These are phyloP conservation scores for Glyptemys insculpta DNA, from an alignment of 2,797 vertebrate genomes.

Conservation along the genomic window DNA sequence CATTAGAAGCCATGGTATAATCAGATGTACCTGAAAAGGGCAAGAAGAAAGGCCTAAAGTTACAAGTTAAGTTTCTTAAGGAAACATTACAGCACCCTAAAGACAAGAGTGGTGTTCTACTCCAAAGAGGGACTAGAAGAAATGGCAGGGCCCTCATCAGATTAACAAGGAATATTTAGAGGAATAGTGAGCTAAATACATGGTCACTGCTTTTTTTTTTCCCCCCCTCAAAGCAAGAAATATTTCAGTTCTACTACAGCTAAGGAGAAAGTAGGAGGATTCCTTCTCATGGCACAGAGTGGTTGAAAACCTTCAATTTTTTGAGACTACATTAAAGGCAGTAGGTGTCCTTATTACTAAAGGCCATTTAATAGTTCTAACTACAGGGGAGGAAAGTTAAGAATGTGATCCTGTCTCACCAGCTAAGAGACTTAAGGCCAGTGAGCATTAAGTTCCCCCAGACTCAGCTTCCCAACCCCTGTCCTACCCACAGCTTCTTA, in stretches of 20 bases:
- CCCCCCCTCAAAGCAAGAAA: too few species aligned
- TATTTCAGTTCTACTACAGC: too few species aligned
- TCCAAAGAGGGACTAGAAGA: neutral
- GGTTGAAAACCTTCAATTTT: neutral
- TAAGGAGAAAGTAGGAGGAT: neutral
- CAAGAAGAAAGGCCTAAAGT: neutral
- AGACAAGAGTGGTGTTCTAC: neutral
- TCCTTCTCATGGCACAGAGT: neutral
- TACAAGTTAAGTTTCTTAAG: neutral
- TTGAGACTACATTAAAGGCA: neutral
- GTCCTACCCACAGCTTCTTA: neutral
- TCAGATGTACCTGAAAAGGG: neutral
- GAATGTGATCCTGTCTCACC: neutral
- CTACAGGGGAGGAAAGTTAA: too few species aligned
- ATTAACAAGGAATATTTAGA: neutral
- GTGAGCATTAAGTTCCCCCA: neutral
- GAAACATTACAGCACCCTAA: too few species aligned
- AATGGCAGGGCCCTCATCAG: neutral
- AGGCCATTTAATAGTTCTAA: neutral
- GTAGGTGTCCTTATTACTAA: neutral
- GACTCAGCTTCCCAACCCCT: neutral
- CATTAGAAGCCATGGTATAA: fast-evolving
- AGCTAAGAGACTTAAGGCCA: neutral
- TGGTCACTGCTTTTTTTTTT: too few species aligned
- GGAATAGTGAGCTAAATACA: neutral